phyloP scores from a whole-genome alignment of 2,797 vertebrate genomes.

The Sebastes vulpes region DNA sequence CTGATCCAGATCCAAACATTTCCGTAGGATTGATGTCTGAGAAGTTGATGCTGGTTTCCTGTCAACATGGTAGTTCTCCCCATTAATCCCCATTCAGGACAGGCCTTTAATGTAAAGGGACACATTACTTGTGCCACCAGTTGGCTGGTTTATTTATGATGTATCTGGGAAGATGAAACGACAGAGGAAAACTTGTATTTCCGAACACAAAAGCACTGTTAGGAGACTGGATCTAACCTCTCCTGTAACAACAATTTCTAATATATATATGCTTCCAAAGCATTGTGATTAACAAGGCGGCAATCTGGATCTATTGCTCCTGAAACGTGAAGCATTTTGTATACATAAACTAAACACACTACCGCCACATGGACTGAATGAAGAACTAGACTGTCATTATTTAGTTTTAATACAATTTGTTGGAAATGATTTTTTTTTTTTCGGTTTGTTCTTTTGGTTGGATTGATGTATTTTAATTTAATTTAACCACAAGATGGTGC shows the following conservation, averaged over 20 bases:
- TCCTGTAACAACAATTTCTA: not conserved
- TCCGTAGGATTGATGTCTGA: not conserved
- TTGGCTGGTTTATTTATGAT: accelerated
- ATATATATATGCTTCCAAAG: not conserved
- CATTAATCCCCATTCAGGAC: too few species aligned
- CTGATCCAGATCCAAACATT: not conserved
- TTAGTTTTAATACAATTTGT: not conserved
- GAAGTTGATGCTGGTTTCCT: not conserved
- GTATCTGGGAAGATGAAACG: not conserved
- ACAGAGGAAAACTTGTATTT: not conserved
- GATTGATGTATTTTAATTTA: not conserved
- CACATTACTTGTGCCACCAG: not conserved
- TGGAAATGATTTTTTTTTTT: not conserved
- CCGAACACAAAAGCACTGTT: not conserved
- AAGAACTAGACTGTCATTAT: not conserved
- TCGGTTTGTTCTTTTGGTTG: not conserved
- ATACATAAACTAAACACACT: not conserved
- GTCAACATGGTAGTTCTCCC: not conserved
- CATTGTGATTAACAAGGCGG: not conserved
- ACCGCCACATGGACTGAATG: not conserved
- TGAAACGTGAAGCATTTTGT: not conserved
- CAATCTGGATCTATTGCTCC: not conserved
- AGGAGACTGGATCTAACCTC: not conserved
- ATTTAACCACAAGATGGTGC: not conserved
- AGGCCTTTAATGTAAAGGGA: not conserved